These are phyloP conservation scores for Malurus splendens DNA, from an alignment of 2,797 vertebrate species.

Conservation along the genomic window DNA sequence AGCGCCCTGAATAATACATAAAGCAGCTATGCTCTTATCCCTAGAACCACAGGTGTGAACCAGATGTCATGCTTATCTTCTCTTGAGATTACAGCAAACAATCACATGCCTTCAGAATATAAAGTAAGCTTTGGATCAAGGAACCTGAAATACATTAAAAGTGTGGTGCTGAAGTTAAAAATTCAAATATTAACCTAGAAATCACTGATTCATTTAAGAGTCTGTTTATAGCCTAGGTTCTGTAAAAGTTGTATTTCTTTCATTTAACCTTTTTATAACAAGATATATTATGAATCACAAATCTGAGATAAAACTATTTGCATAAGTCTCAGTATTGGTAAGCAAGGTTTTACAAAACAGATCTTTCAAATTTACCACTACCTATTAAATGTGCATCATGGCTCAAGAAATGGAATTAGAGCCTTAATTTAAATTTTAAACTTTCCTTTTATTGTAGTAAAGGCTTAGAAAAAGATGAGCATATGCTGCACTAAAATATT, in stretches of 20 bases:
- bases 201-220: slow-evolving; percentile 67
- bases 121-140: slow-evolving; percentile 61
- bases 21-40: slow-evolving; percentile 58
- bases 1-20: slow-evolving; percentile 56
- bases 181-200: slow-evolving; percentile 68
- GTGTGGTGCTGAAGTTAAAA: slow-evolving; percentile 59
- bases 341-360: neutral
- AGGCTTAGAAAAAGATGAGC: neutral
- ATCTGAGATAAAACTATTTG: neutral
- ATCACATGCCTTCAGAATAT: slow-evolving; percentile 61
- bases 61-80: slow-evolving; percentile 71
- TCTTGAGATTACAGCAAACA: slow-evolving; percentile 70
- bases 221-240: neutral
- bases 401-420: slow-evolving; percentile 2
- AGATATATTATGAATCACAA: neutral
- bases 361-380: neutral
- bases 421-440: neutral
- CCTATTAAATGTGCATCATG: neutral
- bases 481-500: neutral
- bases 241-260: neutral
- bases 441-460: neutral
- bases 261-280: slow-evolving; percentile 7
- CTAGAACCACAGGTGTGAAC: slow-evolving; percentile 70
- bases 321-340: neutral
- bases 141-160: slow-evolving; percentile 68